phyloP scores from a whole-genome alignment of 2,113 vertebrate species.

The Otis tarda region DNA sequence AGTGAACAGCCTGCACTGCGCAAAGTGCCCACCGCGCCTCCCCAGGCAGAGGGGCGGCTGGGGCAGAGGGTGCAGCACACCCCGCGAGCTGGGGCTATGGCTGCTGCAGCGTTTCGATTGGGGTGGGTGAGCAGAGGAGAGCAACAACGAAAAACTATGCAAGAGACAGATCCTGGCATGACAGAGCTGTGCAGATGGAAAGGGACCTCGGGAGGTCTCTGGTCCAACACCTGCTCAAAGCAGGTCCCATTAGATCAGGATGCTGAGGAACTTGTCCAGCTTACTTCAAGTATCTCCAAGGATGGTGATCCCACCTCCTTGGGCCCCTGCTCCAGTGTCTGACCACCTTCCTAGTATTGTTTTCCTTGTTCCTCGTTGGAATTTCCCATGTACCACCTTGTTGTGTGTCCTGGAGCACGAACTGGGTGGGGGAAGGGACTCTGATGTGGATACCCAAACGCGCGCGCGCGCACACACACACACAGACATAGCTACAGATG shows the following conservation, averaged over 20 bases:
- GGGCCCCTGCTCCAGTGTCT: not conserved
- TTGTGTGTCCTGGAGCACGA: not conserved
- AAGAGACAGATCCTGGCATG: not conserved
- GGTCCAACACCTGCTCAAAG: not conserved
- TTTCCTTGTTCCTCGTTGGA: not conserved
- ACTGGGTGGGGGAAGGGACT: not conserved
- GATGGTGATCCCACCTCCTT: fast-evolving
- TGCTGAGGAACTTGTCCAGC: not conserved
- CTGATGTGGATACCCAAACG: too few relatives aligned
- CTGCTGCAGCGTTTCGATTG: not conserved
- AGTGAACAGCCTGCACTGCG: fast-evolving
- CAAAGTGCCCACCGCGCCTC: fast-evolving
- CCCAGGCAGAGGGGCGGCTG: not conserved
- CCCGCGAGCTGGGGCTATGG: not conserved
- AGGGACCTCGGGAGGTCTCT: not conserved
- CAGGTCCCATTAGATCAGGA: not conserved
- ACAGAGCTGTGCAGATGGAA: not conserved
- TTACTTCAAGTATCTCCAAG: not conserved
- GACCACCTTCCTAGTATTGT: not conserved
- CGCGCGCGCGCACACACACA: too few relatives aligned
- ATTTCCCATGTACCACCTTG: not conserved
- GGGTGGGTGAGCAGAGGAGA: not conserved
- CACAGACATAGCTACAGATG: not conserved
- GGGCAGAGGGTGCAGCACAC: not conserved
- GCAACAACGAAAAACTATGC: not conserved